Evolutionary conservation across 37 sponge, comb jelly and placozoan species (phyloP), one percentile per base, ranked within the genome.

Genomic region (Beroe ovata): DNA sequence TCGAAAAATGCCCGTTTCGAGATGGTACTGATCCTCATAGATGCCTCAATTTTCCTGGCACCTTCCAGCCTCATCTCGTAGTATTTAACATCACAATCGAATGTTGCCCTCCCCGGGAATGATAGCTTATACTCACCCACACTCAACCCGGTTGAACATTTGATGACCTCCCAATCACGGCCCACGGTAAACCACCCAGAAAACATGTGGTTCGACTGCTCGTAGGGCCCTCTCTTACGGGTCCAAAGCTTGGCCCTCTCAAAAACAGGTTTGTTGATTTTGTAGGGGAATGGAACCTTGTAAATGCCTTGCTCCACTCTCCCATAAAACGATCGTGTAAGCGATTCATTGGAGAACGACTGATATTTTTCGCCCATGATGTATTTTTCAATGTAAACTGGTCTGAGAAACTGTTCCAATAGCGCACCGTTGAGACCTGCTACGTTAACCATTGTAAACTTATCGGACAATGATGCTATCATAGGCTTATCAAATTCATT

Each of bases 361-460:
- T 6, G 11, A 16, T 19, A 58, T 8, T 6, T 25, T 25, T 35
- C 6, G 35, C 4, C 11, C 20, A 69, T 8, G 8, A 69, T 20
- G 38, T 69, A 69, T 20, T 69, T 69, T 1, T 29, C 18, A 19
- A 69, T 29, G 36, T 69, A 69, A 8, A 69, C 38, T 8, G 71
- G 71, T 14, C 38, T 11, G 6, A 69, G 20, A 20, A 69, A 35
- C 71, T 69, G 71, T 34, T 16, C 18, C 38, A 69, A 38, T 25
- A 69, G 71, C 3, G 71, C 71, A 69, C 71, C 71, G 18, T 69
- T 16, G 26, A 69, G 38, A 29, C 71, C 71, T 8, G 38, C 71
- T 8, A 69, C 20, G 20, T 69, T 69, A 35, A 8, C 26, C 35
- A 69, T 34, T 4, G 71, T 25, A 1, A 69, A 20, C 20, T 69